Percentiles rank a stretch among this genome's conserved stretches.
Conservation (phyloP, 2,888 invertebrate species). For the Melinaea marsaeus region DNA sequence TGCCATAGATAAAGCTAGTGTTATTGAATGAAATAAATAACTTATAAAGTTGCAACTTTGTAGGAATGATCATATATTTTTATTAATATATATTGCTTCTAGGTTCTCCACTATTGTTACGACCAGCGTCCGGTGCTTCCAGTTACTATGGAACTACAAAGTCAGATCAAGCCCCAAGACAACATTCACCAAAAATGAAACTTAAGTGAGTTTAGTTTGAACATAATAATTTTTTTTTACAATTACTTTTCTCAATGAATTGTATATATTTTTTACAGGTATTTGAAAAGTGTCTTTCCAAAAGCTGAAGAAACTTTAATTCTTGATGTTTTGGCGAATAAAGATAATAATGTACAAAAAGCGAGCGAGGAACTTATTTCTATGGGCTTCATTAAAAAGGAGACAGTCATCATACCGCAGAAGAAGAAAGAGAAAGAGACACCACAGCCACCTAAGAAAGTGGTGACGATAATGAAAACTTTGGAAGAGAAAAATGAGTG, state of each 20-base stretch:
- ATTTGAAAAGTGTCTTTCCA: constrained; percentile 93
- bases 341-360: constrained; percentile 94
- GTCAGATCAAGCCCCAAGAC: constrained; percentile 79
- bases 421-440: constrained; percentile 47
- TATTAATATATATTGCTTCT: constrained; percentile 3
- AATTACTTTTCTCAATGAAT: constrained; percentile 10
- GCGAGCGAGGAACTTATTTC: constrained; percentile 88
- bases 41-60: no score
- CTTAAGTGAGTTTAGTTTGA: constrained; percentile 81
- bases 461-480: constrained; percentile 81
- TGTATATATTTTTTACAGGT: constrained; percentile 76
- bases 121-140: constrained; percentile 80
- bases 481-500: constrained; percentile 83
- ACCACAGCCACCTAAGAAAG: constrained; percentile 65
- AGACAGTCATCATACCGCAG: constrained; percentile 65
- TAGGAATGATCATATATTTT: neutral
- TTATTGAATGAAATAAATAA: no score
- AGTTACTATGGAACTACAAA: constrained; percentile 78
- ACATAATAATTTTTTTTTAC: neutral
- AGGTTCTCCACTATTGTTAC: constrained; percentile 79
- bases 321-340: constrained; percentile 88
- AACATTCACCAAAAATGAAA: constrained; percentile 94
- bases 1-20: no score
- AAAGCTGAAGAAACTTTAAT: constrained; percentile 93
- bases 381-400: constrained; percentile 90